Conservation (phyloP, 2,888 invertebrate species). For the Chloroclystis v-ata region DNA sequence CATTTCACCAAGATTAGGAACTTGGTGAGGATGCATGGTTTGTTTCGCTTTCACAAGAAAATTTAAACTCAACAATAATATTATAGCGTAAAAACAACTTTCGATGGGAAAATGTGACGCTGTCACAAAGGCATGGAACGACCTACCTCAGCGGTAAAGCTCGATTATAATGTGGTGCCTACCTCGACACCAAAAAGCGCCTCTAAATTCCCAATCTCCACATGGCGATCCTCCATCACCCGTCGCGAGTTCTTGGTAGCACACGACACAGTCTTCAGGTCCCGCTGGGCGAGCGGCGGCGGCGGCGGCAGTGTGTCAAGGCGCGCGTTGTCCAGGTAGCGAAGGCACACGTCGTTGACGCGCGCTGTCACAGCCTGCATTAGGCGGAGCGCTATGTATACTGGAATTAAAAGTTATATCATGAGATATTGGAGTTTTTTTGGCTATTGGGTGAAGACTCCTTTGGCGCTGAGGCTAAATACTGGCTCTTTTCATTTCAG, state of each 20-base stretch:
- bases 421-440: too few species aligned
- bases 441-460: too few species aligned
- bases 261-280: slow-evolving; percentile 78
- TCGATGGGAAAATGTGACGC: too few species aligned
- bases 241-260: slow-evolving; percentile 90
- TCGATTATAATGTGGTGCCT: slow-evolving; percentile 22
- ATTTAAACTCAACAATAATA: too few species aligned
- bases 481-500: too few species aligned
- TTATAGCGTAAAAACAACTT: too few species aligned
- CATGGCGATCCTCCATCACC: slow-evolving; percentile 95
- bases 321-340: slow-evolving; percentile 82
- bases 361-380: slow-evolving; percentile 86
- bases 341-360: slow-evolving; percentile 83
- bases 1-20: too few species aligned
- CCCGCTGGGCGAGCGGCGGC: slow-evolving; percentile 71
- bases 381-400: slow-evolving; percentile 83
- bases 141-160: too few species aligned
- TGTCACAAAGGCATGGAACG: too few species aligned
- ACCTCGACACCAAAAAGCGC: slow-evolving; percentile 88
- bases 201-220: slow-evolving; percentile 89
- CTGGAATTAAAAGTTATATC: slow-evolving; percentile 63
- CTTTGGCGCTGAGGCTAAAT: too few species aligned
- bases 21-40: too few species aligned
- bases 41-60: too few species aligned
- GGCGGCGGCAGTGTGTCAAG: slow-evolving; percentile 81